phyloP scores from a whole-genome alignment of 2,797 vertebrate genomes.

The Avahi laniger region DNA sequence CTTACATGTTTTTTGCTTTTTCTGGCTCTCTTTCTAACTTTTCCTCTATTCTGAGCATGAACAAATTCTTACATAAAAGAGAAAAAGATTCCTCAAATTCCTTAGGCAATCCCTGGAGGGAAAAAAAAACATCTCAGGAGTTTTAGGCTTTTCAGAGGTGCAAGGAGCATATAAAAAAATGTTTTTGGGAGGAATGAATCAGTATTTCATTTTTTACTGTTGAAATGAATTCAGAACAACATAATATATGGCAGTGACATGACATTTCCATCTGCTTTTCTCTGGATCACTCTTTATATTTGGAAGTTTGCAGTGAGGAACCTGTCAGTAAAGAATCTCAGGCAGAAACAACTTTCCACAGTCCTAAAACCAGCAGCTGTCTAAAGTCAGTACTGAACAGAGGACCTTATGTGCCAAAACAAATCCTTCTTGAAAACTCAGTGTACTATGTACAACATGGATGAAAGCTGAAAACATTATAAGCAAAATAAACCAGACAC shows the following conservation, averaged over 20 bases:
- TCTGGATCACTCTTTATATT: constrained; percentile 37
- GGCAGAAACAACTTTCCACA: neutral
- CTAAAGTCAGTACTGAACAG: constrained; percentile 38
- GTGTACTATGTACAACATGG: neutral
- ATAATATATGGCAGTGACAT: neutral
- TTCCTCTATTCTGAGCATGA: constrained; percentile 64
- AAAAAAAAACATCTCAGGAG: constrained; percentile 54
- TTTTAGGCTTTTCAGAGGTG: constrained; percentile 7
- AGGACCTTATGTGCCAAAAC: constrained; percentile 41
- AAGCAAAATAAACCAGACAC: neutral
- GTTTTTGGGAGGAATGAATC: constrained; percentile 29
- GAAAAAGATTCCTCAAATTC: constrained; percentile 66
- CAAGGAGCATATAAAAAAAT: constrained; percentile 38
- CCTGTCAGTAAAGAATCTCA: constrained; percentile 9
- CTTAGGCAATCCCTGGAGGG: constrained; percentile 41
- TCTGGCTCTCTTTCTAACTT: constrained; percentile 55
- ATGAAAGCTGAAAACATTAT: neutral
- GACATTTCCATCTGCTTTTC: constrained; percentile 48
- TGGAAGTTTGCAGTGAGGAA: constrained; percentile 39
- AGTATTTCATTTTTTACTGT: constrained; percentile 32
- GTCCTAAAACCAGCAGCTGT: constrained; percentile 54
- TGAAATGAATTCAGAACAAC: constrained; percentile 46
- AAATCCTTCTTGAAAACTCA: constrained; percentile 60
- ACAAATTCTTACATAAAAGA: constrained; percentile 63
- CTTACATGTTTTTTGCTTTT: constrained; percentile 45